Evolutionary conservation across 2,888 invertebrate genomes (phyloP).

Genomic region (Matsumyia berberina): DNA sequence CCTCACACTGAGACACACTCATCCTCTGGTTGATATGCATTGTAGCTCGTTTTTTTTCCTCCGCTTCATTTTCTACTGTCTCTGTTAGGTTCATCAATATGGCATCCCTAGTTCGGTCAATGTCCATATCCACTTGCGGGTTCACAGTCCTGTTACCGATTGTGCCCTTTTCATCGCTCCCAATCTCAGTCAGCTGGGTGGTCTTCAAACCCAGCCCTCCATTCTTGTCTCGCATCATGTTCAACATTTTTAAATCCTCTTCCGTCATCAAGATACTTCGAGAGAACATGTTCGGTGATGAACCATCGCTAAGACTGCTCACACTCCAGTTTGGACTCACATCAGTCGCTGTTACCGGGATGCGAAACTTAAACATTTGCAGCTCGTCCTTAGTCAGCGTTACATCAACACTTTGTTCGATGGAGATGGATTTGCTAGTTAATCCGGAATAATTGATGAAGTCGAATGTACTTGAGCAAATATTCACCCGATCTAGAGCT

Average conservation of each 20-base stretch:
- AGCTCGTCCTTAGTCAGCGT: constrained; percentile 55
- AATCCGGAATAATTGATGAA: constrained; percentile 57
- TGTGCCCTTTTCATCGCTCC: neutral
- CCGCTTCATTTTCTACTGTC: too few relatives aligned
- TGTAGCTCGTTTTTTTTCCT: too few relatives aligned
- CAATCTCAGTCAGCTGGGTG: neutral
- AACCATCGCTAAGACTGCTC: neutral
- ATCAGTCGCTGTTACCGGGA: constrained; percentile 32
- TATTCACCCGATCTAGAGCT: constrained; percentile 13
- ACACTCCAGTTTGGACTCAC: constrained; percentile 37
- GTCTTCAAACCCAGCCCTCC: neutral
- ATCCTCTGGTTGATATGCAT: neutral
- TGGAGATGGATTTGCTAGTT: constrained; percentile 42
- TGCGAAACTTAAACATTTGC: constrained; percentile 60
- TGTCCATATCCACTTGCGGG: neutral
- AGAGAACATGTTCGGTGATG: constrained; percentile 46
- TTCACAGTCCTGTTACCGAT: neutral
- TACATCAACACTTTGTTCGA: constrained; percentile 66
- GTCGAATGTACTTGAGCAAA: constrained; percentile 63
- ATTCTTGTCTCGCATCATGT: constrained; percentile 22
- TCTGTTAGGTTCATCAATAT: too few relatives aligned
- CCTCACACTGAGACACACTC: neutral
- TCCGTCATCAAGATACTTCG: constrained; percentile 60
- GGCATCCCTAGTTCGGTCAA: neutral
- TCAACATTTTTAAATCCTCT: constrained; percentile 40